Evolutionary conservation across 2,113 vertebrate genomes (phyloP), one percentile per base, ranked within the genome.

Genomic region (Eurystomus gularis): DNA sequence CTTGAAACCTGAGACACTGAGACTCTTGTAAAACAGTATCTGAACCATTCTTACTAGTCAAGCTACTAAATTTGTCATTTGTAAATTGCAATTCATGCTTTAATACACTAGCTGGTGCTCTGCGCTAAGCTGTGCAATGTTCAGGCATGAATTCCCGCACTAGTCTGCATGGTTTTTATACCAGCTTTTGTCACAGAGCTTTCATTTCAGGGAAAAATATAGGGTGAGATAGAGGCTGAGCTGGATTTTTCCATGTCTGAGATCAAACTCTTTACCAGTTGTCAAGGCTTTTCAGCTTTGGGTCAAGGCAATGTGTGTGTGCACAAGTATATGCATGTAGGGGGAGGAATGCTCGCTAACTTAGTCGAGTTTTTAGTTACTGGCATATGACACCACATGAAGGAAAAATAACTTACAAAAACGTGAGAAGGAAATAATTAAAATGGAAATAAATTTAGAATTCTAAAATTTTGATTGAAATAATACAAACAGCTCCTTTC

Each of bases 61-160:
- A 6, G 6, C n/a, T 81, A 33, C 24, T 25, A n/a, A 20, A 42
- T 42, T 17, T 86, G 24, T 28, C 19, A 28, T 49, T n/a, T 52
- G 24, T 48, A 68, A 79, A 40, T 2, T 51, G 72, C 57, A 95
- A 17, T 93, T 90, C 61, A 33, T 79, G 20, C 15, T 79, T 86
- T 71, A 64, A 39, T 49, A 48, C 96, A 12, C 82, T 94, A 96
- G 93, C 77, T 90, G 86, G 90, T 93, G 96, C 86, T 93, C 86
- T 82, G 2, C 0, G 3, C 61, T 86, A 96, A 92, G 49, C n/a
- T 39, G 51, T 88, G 44, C 13, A 9, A 28, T n/a, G 25, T 16
- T 68, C 35, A 33, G 35, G 9, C 33, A 29, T 40, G 18, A 83
- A 64, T 78, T 68, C 44, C 39, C 7, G 5, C 29, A 28, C 18